Base-by-base conservation (phyloP, 2,888 invertebrate species). In the Cataglyphis cursor region DNA sequence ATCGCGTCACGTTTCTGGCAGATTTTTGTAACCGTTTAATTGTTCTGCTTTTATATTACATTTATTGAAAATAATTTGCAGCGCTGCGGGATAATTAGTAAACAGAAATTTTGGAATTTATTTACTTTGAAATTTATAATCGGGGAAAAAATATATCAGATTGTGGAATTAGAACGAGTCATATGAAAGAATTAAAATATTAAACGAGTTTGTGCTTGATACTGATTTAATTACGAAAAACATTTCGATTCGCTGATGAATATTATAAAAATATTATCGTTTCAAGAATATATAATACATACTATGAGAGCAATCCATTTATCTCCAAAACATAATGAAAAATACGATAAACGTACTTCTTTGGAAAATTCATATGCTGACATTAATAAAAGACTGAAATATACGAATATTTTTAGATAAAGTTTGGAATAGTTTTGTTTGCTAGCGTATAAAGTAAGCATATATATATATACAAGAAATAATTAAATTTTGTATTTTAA, bases 11-110 rank as follows among this genome's bases (percentile, higher is more conserved):
- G 62, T 83, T 83, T 54, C 57, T 61, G 68, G 38, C 62, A 73
- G 59, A 57, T 57, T 74, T 83, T 51, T 44, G 66, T 73, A 62
- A 76, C 28, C 59, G 80, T 68, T 80, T 70, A 68, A 80, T 80
- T 70, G 78, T 78, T 6, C 35, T 59, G 68, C 35, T 80, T 70
- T 70, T 80, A 70, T 24, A 59, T 80, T 48, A 35, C 21, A 31
- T 59, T 38, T 9, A 21, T 59, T 21, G 59, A 70, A 78, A 78
- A 78, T 66, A 6, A 35, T n/a, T 65, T 38, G 41, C 24, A 54
- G 28, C 28, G 8, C 4, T 18, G 18, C 38, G 64, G 24, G 24
- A 35, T 21, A 31, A 61, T n/a, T 12, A 1, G 54, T 35, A 35
- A 76, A 66, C 41, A 66, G 1, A 48, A 59, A 70, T 70, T 44